These are phyloP conservation scores for Semicossyphus pulcher DNA, from an alignment of 2,113 vertebrate species.

Conservation along the genomic window DNA sequence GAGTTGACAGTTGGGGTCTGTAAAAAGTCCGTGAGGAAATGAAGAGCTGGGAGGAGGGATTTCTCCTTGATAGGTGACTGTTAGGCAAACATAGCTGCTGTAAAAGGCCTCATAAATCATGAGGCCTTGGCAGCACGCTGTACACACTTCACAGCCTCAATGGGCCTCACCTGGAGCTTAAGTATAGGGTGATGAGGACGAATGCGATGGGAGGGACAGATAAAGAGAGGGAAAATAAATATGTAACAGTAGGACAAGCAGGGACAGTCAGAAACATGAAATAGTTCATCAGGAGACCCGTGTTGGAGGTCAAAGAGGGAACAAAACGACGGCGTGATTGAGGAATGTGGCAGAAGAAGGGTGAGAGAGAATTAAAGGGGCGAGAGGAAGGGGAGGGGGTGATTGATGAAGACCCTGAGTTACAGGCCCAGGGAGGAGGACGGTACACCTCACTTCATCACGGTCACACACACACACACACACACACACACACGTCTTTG, in stretches of 20 bases:
- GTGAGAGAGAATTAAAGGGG: constrained; percentile 42
- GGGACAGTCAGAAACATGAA: constrained; percentile 8
- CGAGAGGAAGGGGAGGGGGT: constrained; percentile 40
- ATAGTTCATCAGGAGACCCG: constrained; percentile 10
- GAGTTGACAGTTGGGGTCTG: constrained; percentile 48
- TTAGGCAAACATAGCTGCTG: constrained; percentile 61
- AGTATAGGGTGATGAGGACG: constrained; percentile 36
- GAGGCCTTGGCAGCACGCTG: constrained; percentile 21
- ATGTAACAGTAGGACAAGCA: constrained; percentile 4
- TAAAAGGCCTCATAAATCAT: constrained; percentile 67
- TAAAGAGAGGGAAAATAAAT: not conserved
- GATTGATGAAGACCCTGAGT: constrained; percentile 70
- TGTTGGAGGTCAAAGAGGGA: constrained; percentile 1
- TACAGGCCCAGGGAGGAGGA: constrained; percentile 63
- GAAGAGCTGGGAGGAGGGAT: constrained; percentile 37
- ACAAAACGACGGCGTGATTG: constrained; percentile 20
- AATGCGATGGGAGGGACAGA: constrained; percentile 8
- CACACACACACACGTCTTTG: constrained; percentile 42
- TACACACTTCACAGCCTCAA: constrained; percentile 17
- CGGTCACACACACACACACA: constrained; percentile 31
- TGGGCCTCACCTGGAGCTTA: constrained; percentile 51
- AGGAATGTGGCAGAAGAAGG: constrained; percentile 29
- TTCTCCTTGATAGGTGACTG: constrained; percentile 55
- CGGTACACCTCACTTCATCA: constrained; percentile 67
- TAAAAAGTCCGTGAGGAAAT: constrained; percentile 60